Percentiles rank a stretch among this genome's conserved stretches.
Evolutionary conservation across 1,140 invertebrate genomes (phyloP).

Genomic region (Phthorimaea operculella): DNA sequence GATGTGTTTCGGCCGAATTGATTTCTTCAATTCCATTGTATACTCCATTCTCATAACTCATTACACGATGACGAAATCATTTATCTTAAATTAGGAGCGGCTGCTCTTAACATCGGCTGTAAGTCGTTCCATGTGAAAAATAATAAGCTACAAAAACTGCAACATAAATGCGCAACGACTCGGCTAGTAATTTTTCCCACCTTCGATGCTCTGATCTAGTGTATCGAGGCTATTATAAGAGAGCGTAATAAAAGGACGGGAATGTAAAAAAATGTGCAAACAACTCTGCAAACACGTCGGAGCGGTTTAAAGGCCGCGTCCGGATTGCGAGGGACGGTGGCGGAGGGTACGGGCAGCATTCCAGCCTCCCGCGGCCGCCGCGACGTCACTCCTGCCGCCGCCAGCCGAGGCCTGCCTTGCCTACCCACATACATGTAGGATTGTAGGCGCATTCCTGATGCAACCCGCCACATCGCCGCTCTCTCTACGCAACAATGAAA

Average conservation of each 20-base stretch:
- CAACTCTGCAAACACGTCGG: conserved; percentile 64
- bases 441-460: conserved; percentile 38
- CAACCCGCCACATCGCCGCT: conserved; percentile 25
- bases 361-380: conserved; percentile 50
- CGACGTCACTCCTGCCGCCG: conserved; percentile 49
- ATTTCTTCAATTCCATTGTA: background rate
- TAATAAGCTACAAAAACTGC: background rate
- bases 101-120: too few relatives aligned
- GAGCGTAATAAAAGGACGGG: conserved; percentile 53
- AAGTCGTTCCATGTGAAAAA: background rate
- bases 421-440: conserved; percentile 23
- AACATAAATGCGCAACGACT: background rate
- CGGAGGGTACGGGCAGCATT: conserved; percentile 54
- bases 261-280: conserved; percentile 67
- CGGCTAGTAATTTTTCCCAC: background rate
- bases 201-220: conserved; percentile 1
- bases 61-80: too few relatives aligned
- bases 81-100: too few relatives aligned
- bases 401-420: conserved; percentile 47
- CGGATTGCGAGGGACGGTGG: conserved; percentile 58
- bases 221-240: conserved; percentile 22
- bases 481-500: conserved; percentile 37
- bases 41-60: too few relatives aligned
- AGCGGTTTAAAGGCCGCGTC: conserved; percentile 62
- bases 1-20: background rate